These are phyloP conservation scores for Phalacrocorax brasilianus DNA, from an alignment of 2,113 vertebrate species.

Conservation along the genomic window DNA sequence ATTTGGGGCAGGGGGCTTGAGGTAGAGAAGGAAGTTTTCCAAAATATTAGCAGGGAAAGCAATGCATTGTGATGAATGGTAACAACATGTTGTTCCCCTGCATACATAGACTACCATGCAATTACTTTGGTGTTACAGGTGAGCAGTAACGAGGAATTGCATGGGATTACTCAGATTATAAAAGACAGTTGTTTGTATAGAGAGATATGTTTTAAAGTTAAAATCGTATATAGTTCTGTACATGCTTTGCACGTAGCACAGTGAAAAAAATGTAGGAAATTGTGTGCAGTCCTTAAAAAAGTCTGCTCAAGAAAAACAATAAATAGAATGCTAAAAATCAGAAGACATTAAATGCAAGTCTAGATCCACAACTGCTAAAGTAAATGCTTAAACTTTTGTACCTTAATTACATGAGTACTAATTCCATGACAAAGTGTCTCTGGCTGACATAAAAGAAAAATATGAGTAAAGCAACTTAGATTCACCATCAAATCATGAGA, in stretches of 20 bases:
- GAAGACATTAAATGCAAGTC: neutral
- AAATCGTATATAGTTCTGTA: neutral
- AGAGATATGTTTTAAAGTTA: neutral
- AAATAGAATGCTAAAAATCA: neutral
- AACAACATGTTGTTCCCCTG: neutral
- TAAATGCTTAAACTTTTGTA: neutral
- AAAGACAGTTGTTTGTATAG: neutral
- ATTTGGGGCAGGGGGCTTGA: neutral
- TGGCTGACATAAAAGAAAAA: neutral
- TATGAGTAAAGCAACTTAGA: neutral
- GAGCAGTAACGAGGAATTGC: neutral
- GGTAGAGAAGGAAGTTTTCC: neutral
- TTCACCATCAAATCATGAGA: neutral
- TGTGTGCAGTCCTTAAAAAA: neutral
- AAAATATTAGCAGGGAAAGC: neutral
- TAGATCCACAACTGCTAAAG: neutral
- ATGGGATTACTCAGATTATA: neutral
- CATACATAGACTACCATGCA: rapidly evolving
- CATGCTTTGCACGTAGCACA: neutral
- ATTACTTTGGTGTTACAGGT: too few species aligned
- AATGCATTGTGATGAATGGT: neutral
- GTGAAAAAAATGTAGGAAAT: neutral
- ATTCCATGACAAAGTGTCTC: neutral
- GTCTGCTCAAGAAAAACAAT: neutral
- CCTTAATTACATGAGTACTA: neutral